Percentiles rank a stretch among this genome's conserved stretches.
Evolutionary conservation across 2,113 vertebrate species (phyloP).

Genomic region (Gobio gobio): DNA sequence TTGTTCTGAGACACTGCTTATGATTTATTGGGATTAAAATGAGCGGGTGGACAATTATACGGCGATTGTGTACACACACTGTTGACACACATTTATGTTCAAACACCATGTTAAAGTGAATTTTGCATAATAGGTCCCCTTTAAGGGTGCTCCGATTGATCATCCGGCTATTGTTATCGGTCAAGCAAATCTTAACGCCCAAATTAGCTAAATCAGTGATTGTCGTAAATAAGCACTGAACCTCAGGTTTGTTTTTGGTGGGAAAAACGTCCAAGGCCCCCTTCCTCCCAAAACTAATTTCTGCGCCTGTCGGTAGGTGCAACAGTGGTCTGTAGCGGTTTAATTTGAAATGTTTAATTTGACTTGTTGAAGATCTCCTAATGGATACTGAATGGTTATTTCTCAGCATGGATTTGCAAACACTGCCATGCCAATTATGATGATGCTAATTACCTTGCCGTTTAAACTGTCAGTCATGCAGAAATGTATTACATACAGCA

Average conservation of each 20-base stretch:
- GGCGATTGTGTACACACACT: too few species aligned
- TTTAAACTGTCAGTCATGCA: slow-evolving; percentile 38
- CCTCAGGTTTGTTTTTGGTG: neutral
- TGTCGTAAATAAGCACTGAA: neutral
- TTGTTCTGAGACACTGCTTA: too few species aligned
- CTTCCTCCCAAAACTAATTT: slow-evolving; percentile 13
- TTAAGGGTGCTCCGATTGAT: too few species aligned
- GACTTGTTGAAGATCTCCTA: slow-evolving; percentile 50
- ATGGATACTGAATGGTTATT: slow-evolving; percentile 41
- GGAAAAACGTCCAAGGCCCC: neutral
- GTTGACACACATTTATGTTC: too few species aligned
- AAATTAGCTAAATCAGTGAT: too few species aligned
- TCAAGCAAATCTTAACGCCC: too few species aligned
- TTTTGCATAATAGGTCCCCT: too few species aligned
- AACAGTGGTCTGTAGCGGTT: neutral
- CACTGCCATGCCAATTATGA: slow-evolving; percentile 52
- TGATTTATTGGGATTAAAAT: too few species aligned
- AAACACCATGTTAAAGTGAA: too few species aligned
- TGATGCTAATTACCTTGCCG: slow-evolving; percentile 53
- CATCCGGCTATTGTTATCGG: too few species aligned
- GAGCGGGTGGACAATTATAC: too few species aligned
- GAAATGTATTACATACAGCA: slow-evolving; percentile 7
- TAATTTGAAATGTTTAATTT: slow-evolving; percentile 39
- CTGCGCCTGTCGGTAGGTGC: neutral
- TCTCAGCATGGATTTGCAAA: slow-evolving; percentile 48